Conservation (phyloP, 2,113 vertebrate genomes). For the Isurus oxyrinchus region DNA sequence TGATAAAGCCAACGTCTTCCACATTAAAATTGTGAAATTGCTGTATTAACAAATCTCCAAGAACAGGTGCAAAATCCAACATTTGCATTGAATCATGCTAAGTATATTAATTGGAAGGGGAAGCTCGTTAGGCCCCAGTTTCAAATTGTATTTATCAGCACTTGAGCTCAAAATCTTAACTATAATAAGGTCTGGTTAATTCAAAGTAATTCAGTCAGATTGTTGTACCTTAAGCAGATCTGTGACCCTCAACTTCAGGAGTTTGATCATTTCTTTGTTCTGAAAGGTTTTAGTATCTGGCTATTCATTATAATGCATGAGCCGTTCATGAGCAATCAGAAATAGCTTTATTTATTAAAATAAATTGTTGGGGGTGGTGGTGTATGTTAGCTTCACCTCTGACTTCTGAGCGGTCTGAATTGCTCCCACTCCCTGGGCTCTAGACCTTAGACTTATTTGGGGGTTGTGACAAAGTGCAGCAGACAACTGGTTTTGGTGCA, state of each 20-base stretch:
- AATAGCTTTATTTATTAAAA: not conserved
- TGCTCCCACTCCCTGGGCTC: too few relatives aligned
- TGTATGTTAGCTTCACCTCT: too few relatives aligned
- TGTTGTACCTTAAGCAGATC: not conserved
- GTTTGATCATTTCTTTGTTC: not conserved
- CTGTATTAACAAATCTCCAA: not conserved
- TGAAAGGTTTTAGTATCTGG: not conserved
- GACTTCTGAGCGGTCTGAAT: too few relatives aligned
- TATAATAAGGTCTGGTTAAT: not conserved
- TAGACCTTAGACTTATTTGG: too few relatives aligned
- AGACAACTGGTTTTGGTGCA: too few relatives aligned
- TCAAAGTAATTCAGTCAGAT: not conserved
- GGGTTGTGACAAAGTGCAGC: too few relatives aligned
- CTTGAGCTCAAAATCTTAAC: not conserved
- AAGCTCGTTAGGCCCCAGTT: not conserved
- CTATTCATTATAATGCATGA: not conserved
- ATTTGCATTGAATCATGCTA: not conserved
- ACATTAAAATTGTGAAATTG: constrained; percentile 2
- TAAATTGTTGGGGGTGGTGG: not conserved
- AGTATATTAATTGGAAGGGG: not conserved
- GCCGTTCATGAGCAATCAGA: not conserved
- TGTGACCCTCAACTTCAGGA: not conserved
- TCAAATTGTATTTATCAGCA: not conserved
- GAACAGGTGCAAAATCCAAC: constrained; percentile 4
- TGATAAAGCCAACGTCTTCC: not conserved